Base-by-base conservation (phyloP, 2,888 invertebrate genomes). In the Drosophila paranaensis region DNA sequence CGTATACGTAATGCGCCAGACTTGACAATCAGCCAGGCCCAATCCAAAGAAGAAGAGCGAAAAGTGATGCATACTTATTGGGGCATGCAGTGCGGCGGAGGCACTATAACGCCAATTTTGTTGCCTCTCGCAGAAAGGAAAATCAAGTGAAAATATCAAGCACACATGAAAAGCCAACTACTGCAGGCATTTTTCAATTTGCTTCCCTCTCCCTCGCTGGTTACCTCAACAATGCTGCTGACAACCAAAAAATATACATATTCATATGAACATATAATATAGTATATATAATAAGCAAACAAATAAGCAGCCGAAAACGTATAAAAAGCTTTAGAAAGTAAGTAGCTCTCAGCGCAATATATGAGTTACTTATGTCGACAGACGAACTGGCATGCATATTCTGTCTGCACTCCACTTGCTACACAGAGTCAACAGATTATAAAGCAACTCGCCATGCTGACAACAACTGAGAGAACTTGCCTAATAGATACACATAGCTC, bases 121-220 rank as follows among this genome's bases (percentile, higher is more conserved):
- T 50, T 46, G 63, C 45, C 45, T 20, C 10, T 20, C 14, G 6
- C 40, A 11, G 35, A 30, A 25, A 54, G 46, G 37, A 77, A 61
- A 72, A 70, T 71, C 71, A 77, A 74, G 53, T 55, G 39, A 58
- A 61, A 70, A 74, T 66, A 74, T 42, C 53, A 60, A 46, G 74
- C 81, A 84, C 71, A 73, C 70, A 73, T 77, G 82, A 79, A 63
- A 70, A 77, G n/a, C 54, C 61, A 70, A 61, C 56, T 62, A 61
- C 56, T 62, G 73, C 63, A 71, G 64, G 65, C 60, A 85, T 87
- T 91, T 90, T 89, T 79, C 82, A 81, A 90, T 88, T 89, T 90
- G 79, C 79, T 90, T 89, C 84, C 82, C 81, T 27, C 27, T 27
- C 27, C 27, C 27, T 3, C 83, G 0, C 2, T 81, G 27, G 8